Conservation (phyloP, 30 jellyfish, hydroid and myxozoan species). For the Haliclystus octoradiatus region DNA sequence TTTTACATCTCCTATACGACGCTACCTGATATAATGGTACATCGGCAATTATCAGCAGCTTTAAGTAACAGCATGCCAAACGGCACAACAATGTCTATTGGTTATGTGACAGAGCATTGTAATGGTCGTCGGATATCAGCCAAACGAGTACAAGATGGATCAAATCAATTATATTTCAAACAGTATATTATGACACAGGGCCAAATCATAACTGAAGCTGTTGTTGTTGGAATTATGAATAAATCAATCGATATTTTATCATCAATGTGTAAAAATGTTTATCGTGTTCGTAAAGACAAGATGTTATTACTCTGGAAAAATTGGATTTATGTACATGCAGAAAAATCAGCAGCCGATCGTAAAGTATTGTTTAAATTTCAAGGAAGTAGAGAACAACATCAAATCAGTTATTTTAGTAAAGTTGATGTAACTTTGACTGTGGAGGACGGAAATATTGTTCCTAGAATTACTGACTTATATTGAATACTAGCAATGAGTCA, state of each 20-base stretch:
- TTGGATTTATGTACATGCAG: conserved; percentile 15
- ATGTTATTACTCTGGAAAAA: conserved; percentile 26
- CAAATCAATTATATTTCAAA: conserved; percentile 45
- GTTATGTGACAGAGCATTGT: conserved; percentile 65
- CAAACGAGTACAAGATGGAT: conserved; percentile 66
- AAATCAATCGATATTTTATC: conserved; percentile 68
- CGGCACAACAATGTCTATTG: conserved; percentile 20
- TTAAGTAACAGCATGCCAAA: conserved; percentile 8
- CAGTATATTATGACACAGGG: conserved; percentile 51
- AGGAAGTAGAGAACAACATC: background rate
- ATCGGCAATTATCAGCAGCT: conserved; percentile 77
- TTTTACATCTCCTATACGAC: conserved; percentile 98
- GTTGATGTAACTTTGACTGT: background rate
- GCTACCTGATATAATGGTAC: conserved; percentile 97
- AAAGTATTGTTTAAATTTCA: background rate
- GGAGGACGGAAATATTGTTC: conserved; percentile 2
- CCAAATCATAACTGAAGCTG: conserved; percentile 63
- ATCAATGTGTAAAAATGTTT: conserved; percentile 39
- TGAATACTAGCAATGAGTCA: too few relatives aligned
- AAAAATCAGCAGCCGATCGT: background rate
- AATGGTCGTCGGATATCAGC: conserved; percentile 77
- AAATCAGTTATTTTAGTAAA: too few relatives aligned
- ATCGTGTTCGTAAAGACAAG: conserved; percentile 57
- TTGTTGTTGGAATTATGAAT: conserved; percentile 68
- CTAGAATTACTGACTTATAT: too few relatives aligned